These are phyloP conservation scores for Zeuzera pyrina DNA, from an alignment of 2,888 invertebrate genomes.

Conservation along the genomic window DNA sequence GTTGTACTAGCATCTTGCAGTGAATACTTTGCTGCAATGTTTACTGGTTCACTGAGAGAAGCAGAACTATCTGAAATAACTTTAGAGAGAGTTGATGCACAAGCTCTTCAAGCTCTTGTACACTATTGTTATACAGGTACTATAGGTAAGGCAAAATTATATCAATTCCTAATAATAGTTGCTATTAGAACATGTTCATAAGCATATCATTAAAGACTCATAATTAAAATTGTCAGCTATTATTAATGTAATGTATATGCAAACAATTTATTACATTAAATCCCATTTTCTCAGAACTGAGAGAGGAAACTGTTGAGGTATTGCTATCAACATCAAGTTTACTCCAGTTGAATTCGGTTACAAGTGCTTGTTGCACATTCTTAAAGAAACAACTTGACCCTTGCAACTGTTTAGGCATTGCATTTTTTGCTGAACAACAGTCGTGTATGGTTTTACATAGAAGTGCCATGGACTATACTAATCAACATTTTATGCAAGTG, in stretches of 20 bases:
- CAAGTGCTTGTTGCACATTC: constrained; percentile 91
- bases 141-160: constrained; percentile 42
- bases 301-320: constrained; percentile 93
- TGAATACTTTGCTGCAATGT: constrained; percentile 97
- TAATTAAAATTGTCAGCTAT: no score
- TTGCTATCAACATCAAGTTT: constrained; percentile 90
- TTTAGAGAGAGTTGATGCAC: constrained; percentile 87
- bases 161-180: constrained; percentile 10
- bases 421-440: constrained; percentile 94
- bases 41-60: constrained; percentile 90
- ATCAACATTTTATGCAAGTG: constrained; percentile 88
- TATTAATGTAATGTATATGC: no score
- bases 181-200: constrained; percentile 8
- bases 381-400: constrained; percentile 92
- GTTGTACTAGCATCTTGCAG: constrained; percentile 92
- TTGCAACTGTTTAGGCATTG: constrained; percentile 94
- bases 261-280: no score
- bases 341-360: constrained; percentile 88
- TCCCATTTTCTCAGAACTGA: no score
- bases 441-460: constrained; percentile 86
- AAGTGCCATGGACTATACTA: constrained; percentile 88
- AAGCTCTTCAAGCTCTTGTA: constrained; percentile 87
- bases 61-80: constrained; percentile 87
- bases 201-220: constrained; percentile 11
- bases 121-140: constrained; percentile 94